Evolutionary conservation across 2,888 invertebrate species (phyloP), one percentile per base, ranked within the genome.

Genomic region (Noctua fimbriata): DNA sequence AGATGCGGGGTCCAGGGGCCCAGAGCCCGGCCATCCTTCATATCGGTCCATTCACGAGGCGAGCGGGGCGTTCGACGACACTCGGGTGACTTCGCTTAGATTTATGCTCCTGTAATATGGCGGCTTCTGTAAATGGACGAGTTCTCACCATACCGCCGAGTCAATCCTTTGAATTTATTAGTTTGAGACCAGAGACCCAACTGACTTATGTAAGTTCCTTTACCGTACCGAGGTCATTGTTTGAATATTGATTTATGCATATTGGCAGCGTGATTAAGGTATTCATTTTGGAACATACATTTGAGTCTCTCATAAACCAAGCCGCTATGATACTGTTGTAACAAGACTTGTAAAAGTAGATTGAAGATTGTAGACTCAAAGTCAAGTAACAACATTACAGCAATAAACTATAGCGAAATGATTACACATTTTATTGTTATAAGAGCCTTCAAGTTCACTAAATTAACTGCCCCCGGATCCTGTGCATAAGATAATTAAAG

Each of bases 91-190:
- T 94, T 88, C 92, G 92, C 92, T 94, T 95, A 96, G 96, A 96
- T 96, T 96, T 96, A 96, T 96, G 93, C 93, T 88, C 92, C 90
- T 90, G 92, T 94, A 93, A 94, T 92, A 89, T 92, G 93, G 94
- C 96, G 95, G 96, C 96, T 96, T 94, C 96, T 95, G 96, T 94
- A 94, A 94, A 95, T 93, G 95, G 93, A 95, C 93, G 93, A 94
- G 93, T 96, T 96, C 95, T 96, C 96, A 96, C 96, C 95, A 95
- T 92, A 90, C 73, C 87, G 86, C 88, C 89, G 91, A 94, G 95
- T 95, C 95, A 95, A 92, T 93, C 93, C 94, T 94, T 94, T 95
- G 94, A 95, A 96, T 96, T 96, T 96, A 96, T 96, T 96, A 95
- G 94, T 89, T 86, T 78, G 78, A 74, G 71, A 67, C 73, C 69